Conservation (phyloP, 2,888 invertebrate species). For the Apamea crenata region DNA sequence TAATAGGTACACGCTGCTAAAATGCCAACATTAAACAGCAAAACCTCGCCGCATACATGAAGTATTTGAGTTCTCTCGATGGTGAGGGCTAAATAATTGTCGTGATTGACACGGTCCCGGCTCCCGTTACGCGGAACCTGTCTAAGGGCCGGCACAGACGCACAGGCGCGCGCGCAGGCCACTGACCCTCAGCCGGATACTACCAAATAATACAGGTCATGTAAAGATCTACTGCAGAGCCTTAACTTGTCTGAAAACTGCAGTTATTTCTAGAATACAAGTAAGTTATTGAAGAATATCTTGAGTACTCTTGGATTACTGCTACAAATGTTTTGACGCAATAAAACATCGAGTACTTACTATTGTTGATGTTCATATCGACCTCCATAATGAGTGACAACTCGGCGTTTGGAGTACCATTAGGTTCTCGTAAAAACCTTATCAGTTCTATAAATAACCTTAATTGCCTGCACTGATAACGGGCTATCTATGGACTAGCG, state of each 20-base stretch:
- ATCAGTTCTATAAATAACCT: slow-evolving; percentile 69
- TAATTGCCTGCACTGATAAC: slow-evolving; percentile 67
- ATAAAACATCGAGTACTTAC: slow-evolving; percentile 23
- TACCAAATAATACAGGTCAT: slow-evolving; percentile 34
- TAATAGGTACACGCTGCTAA: slow-evolving; percentile 1
- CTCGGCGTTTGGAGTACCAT: slow-evolving; percentile 50
- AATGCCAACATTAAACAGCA: slow-evolving; percentile 26
- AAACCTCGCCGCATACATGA: slow-evolving; percentile 30
- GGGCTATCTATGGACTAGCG: slow-evolving; percentile 60
- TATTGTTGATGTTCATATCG: slow-evolving; percentile 44
- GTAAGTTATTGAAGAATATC: slow-evolving; percentile 4
- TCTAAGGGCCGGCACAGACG: slow-evolving; percentile 72
- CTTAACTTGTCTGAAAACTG: slow-evolving; percentile 1
- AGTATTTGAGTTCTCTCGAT: slow-evolving; percentile 34
- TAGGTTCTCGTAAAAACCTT: slow-evolving; percentile 56
- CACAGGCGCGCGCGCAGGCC: slow-evolving; percentile 73
- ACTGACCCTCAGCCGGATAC: slow-evolving; percentile 76
- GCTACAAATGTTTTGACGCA: slow-evolving; percentile 7
- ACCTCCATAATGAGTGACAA: slow-evolving; percentile 54
- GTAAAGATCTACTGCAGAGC: slow-evolving; percentile 22
- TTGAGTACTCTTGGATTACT: slow-evolving; percentile 5
- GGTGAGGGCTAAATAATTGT: slow-evolving; percentile 68
- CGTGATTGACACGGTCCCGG: slow-evolving; percentile 74
- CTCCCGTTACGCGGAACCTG: slow-evolving; percentile 78
- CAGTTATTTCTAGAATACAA: slow-evolving; percentile 19